Conservation (phyloP, 2,888 invertebrate genomes). For the Drosophila robusta region DNA sequence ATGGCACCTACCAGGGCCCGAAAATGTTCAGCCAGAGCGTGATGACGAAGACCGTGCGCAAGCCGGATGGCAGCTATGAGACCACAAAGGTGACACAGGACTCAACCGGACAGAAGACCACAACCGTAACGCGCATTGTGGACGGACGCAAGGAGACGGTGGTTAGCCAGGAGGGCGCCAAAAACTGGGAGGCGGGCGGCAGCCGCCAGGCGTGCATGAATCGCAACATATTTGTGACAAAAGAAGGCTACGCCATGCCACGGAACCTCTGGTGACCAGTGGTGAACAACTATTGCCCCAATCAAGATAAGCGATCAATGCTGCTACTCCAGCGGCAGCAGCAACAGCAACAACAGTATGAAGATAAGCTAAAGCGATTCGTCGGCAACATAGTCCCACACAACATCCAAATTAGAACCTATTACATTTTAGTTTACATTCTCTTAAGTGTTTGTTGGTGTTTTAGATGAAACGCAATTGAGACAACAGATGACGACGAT, state of each 20-base stretch:
- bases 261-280: conserved; percentile 85
- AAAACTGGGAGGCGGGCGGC: conserved; percentile 12
- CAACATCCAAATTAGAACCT: conserved; percentile 82
- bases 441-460: conserved; percentile 83
- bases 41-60: conserved; percentile 86
- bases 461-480: conserved; percentile 84
- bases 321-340: conserved; percentile 48
- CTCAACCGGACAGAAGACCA: conserved; percentile 87
- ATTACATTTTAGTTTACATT: conserved; percentile 84
- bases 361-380: conserved; percentile 61
- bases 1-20: conserved; percentile 83
- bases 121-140: conserved; percentile 86
- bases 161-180: conserved; percentile 69
- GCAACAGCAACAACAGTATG: conserved; percentile 72
- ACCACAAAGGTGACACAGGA: conserved; percentile 87
- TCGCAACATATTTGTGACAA: conserved; percentile 84
- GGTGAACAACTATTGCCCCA: conserved; percentile 77
- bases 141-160: conserved; percentile 83
- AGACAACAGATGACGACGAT: conserved; percentile 80
- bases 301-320: conserved; percentile 66
- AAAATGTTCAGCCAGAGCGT: conserved; percentile 86
- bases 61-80: conserved; percentile 87
- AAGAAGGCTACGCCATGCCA: conserved; percentile 85
- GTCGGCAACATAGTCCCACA: conserved; percentile 77
- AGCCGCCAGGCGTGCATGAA: conserved; percentile 60